Evolutionary conservation across 2,113 vertebrate genomes (phyloP).

Genomic region (Brienomyrus longianalis): DNA sequence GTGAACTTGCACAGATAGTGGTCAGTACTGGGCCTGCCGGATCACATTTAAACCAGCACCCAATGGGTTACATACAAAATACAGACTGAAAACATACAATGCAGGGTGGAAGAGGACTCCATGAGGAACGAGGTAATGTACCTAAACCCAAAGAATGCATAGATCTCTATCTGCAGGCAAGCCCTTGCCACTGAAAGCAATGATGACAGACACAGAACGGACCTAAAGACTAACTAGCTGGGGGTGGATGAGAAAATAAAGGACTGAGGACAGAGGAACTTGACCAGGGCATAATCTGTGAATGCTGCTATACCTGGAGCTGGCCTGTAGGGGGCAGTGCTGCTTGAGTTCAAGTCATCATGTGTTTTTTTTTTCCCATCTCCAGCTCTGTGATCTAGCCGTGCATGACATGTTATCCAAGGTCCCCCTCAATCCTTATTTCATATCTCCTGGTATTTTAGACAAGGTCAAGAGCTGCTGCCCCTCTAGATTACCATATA

Average conservation of each 20-base stretch:
- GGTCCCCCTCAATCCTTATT: constrained; percentile 30
- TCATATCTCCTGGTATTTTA: constrained; percentile 40
- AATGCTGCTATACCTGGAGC: neutral
- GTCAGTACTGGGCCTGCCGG: neutral
- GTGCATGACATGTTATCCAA: neutral
- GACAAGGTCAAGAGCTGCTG: constrained; percentile 55
- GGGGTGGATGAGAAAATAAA: neutral
- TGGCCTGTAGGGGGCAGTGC: neutral
- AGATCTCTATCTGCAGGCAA: neutral
- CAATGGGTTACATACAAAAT: neutral
- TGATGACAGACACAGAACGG: neutral
- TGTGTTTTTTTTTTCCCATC: neutral
- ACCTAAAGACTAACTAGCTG: neutral
- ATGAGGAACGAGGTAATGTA: neutral
- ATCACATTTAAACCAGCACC: neutral
- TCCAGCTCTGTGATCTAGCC: neutral
- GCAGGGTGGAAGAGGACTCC: neutral
- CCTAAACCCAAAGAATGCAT: neutral
- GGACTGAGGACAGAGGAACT: neutral
- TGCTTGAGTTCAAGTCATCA: neutral
- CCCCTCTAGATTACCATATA: constrained; percentile 39
- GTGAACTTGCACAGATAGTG: neutral
- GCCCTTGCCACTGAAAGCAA: neutral
- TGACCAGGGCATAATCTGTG: neutral
- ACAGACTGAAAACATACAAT: neutral